phyloP scores from a whole-genome alignment of 1,140 invertebrate genomes.

The Lepidurus apus region DNA sequence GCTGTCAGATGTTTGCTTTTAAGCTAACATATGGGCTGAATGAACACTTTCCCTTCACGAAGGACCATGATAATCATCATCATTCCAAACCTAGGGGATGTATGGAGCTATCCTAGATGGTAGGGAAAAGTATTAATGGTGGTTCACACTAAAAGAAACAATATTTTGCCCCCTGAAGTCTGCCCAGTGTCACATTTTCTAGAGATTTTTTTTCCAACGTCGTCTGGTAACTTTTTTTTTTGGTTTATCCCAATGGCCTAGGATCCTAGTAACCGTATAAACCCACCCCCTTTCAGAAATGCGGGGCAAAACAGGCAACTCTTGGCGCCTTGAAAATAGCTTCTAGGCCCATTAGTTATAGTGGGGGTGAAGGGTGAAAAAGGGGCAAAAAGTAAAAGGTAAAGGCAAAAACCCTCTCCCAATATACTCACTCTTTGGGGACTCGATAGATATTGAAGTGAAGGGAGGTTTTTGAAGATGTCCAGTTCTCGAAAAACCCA shows the following conservation, averaged over 20 bases:
- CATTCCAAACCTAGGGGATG: neutral
- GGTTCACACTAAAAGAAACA: slow-evolving; percentile 19
- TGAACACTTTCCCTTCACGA: neutral
- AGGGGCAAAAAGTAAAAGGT: slow-evolving; percentile 2
- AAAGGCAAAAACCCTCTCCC: neutral
- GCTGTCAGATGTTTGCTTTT: slow-evolving; percentile 18
- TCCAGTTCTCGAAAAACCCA: neutral
- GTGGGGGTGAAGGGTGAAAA: neutral
- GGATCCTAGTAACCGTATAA: neutral
- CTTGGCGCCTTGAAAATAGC: slow-evolving; percentile 17
- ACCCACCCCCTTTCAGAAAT: neutral
- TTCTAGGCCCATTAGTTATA: slow-evolving; percentile 19
- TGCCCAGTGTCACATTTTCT: slow-evolving; percentile 1
- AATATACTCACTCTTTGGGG: no score
- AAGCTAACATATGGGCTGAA: neutral
- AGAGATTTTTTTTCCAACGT: neutral
- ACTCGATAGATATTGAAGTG: no score
- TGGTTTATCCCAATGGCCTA: neutral
- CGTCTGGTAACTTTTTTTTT: neutral
- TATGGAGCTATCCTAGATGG: neutral
- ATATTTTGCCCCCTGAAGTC: slow-evolving; percentile 10
- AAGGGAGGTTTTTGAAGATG: neutral
- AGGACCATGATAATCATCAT: slow-evolving; percentile 2
- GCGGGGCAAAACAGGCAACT: neutral
- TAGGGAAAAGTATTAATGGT: neutral